Evolutionary conservation across 2,797 vertebrate species (phyloP), one percentile per base, ranked within the genome.

Genomic region (Cryptoprocta ferox): DNA sequence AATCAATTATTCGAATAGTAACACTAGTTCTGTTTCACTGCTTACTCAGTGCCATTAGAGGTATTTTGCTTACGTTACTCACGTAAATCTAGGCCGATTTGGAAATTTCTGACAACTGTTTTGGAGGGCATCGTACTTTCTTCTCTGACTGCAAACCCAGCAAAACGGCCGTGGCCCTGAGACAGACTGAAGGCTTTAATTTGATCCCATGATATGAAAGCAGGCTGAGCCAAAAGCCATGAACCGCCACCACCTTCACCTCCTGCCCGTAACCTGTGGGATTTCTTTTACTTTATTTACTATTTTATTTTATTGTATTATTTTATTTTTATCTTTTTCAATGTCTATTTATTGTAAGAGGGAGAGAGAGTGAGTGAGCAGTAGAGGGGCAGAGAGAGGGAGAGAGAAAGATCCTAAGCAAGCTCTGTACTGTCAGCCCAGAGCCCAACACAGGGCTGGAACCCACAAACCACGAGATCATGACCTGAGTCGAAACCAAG

Each of bases 121-220:
- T 91, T 18, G 35, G 66, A 37, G 42, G 70, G 6, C 18, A 5
- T 39, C 2, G 0, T 45, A 0, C 16, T 59, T 96, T 84, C 68
- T 71, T 75, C 28, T 79, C 24, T 75, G 35, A 28, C 39, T 18
- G 5, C 48, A 75, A 26, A 50, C 21, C 45, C 79, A 14, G 53
- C 16, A 39, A 1, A 90, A 13, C 32, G 9, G 1, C 35, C 0
- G 0, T 4, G 15, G 35, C 39, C 37, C 35, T 26, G 32, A 59
- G n/a, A 45, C 26, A 10, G 71, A 4, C 2, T 4, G 66, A 12
- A 42, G 18, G 21, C 32, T 76, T n/a, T 75, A 8, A 0, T 63
- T 48, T n/a, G 61, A 24, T 37, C 48, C 56, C 75, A 26, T 30
- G n/a, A 16, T 19, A 1, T 19, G 59, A 32, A n/a, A 39, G 8